Percentiles rank a stretch among this genome's conserved stretches.
phyloP scores from a whole-genome alignment of 35 echinoderm and acorn worm genomes.

The Apostichopus parvimensis region DNA sequence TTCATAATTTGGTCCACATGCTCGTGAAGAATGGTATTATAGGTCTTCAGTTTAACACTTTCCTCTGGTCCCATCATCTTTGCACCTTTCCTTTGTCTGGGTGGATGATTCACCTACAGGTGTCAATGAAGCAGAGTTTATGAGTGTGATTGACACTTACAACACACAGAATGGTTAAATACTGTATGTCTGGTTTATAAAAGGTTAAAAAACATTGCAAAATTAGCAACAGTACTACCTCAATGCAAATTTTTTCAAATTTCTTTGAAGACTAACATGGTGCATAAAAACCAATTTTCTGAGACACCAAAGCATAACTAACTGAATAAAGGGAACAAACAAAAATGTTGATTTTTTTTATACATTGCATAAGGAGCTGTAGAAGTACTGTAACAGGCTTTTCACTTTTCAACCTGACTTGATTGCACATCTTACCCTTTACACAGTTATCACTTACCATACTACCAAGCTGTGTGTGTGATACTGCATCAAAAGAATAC shows the following conservation, averaged over 20 bases:
- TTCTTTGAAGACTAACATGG: too few relatives aligned
- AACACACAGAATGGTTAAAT: neutral
- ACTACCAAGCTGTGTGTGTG: conserved; percentile 63
- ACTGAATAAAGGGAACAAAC: neutral
- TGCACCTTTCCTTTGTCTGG: neutral
- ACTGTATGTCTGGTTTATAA: neutral
- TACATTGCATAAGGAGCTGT: too few relatives aligned
- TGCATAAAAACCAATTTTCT: neutral
- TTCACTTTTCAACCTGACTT: neutral
- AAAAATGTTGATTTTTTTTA: too few relatives aligned
- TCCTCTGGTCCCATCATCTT: conserved; percentile 60
- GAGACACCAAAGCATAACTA: neutral
- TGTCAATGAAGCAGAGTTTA: neutral
- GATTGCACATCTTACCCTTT: neutral
- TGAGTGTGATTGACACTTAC: neutral
- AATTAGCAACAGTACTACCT: neutral
- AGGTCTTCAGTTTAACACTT: conserved; percentile 60
- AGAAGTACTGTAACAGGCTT: too few relatives aligned
- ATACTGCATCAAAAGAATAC: conserved; percentile 73
- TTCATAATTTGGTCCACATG: conserved; percentile 69
- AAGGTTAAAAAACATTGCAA: neutral
- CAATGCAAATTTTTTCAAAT: neutral
- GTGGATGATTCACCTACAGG: neutral
- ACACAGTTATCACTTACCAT: conserved; percentile 48
- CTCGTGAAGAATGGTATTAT: conserved; percentile 70